Evolutionary conservation across 1,140 invertebrate species (phyloP).

Genomic region (Bombus confusus): DNA sequence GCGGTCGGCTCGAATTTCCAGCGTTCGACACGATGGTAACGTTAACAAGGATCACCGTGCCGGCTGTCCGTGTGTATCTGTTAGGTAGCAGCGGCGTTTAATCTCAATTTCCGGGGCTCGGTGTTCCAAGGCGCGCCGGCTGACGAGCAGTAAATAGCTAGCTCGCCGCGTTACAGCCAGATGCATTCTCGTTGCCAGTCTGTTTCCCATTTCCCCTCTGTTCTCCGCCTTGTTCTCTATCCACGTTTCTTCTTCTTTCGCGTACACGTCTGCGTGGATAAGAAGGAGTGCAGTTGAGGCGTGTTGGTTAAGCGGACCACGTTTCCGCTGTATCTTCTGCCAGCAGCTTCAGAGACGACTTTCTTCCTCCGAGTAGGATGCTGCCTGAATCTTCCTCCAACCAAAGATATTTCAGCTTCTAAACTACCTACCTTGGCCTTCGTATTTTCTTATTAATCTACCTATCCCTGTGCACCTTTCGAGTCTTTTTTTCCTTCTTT

Average conservation of each 20-base stretch:
- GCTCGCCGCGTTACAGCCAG: neutral
- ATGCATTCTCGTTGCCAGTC: slow-evolving; percentile 33
- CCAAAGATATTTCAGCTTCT: slow-evolving; percentile 14
- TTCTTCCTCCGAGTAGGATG: neutral
- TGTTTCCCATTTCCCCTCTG: slow-evolving; percentile 13
- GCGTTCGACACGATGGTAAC: slow-evolving; percentile 5
- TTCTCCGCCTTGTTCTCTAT: neutral
- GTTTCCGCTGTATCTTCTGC: slow-evolving; percentile 46
- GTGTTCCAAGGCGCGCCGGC: slow-evolving; percentile 16
- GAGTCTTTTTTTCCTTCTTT: neutral
- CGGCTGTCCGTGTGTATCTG: neutral
- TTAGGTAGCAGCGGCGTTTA: slow-evolving; percentile 21
- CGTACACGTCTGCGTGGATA: slow-evolving; percentile 36
- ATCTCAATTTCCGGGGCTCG: slow-evolving; percentile 50
- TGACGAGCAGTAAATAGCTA: slow-evolving; percentile 50
- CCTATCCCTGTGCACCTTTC: no score
- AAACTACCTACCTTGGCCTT: slow-evolving; percentile 10
- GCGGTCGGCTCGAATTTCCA: slow-evolving; percentile 3
- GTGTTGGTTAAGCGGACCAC: slow-evolving; percentile 45
- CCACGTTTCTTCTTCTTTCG: slow-evolving; percentile 1
- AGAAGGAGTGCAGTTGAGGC: slow-evolving; percentile 53
- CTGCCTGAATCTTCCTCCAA: neutral
- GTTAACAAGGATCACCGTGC: slow-evolving; percentile 18
- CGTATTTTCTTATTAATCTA: slow-evolving; percentile 49
- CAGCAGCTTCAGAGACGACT: slow-evolving; percentile 7